Base-by-base conservation (phyloP, 2,113 vertebrate species). In the Gila orcuttii region DNA sequence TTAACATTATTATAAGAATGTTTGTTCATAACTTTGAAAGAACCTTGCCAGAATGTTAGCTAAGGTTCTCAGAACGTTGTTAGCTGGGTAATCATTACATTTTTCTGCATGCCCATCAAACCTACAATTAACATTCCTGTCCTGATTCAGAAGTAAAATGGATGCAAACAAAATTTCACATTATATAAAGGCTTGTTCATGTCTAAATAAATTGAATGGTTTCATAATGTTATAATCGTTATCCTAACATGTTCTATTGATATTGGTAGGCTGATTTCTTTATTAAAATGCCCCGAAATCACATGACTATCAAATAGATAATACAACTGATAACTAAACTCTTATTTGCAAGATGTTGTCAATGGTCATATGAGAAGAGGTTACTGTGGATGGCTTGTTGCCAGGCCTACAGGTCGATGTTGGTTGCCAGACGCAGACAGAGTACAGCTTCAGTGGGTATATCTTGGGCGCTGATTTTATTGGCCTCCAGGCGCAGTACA, bases 401-500 rank as follows among this genome's bases (percentile, higher is more conserved):
- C 11, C 47, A 55, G 75, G 45, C 75, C 50, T 94, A 94, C 69
- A 95, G 85, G 83, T 93, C 88, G 50, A 95, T 90, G 59, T 96
- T 96, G 50, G 92, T 93, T 31, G 96, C 95, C 47, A 92, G 93
- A 0, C 97, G 95, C 78, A 99, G 96, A 91, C 98, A 99, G 87
- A 96, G 97, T 71, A 96, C 95, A 88, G 96, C 95, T 80, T 99
- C 96, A 7, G 93, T 91, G 0, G 97, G 96, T 88, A 99, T 93
- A 80, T 94, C 96, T 81, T 88, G 92, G 39, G 94, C 93, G 1
- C 91, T 96, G 59, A 99, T 93, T 25, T 92, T 92, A 81, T 99
- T 99, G 83, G 96, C 97, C 86, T 99, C 98, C 93, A 99, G 90
- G 3, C 97, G 96, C 88, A 99, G 91, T 82, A 98, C 95, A 86